These are phyloP conservation scores for Picus viridis DNA, from an alignment of 2,797 vertebrate species.

Conservation along the genomic window DNA sequence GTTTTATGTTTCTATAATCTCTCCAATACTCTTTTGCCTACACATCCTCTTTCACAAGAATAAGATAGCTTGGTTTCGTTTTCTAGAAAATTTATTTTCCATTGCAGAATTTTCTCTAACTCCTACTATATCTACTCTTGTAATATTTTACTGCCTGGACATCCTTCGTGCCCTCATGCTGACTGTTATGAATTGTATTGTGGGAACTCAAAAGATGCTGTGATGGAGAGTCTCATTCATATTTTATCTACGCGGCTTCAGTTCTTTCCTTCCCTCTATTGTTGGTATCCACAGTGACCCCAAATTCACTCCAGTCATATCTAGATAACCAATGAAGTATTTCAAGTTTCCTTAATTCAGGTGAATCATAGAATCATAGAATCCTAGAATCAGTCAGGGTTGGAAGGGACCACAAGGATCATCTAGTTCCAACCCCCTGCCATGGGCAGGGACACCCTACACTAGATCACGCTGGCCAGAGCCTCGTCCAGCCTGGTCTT, in stretches of 20 bases:
- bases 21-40: background rate
- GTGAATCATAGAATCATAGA: no score
- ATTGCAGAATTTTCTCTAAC: background rate
- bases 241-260: background rate
- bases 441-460: no score
- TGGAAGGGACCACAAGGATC: no score
- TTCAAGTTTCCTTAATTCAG: background rate
- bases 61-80: background rate
- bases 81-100: background rate
- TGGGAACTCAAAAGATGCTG: background rate
- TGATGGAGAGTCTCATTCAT: background rate
- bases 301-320: background rate
- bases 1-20: no score
- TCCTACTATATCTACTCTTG: background rate
- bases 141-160: background rate
- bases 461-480: no score
- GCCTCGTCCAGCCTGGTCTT: no score
- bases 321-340: background rate
- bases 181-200: background rate
- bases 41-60: background rate
- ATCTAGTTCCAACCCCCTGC: no score
- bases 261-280: background rate
- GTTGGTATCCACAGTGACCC: background rate
- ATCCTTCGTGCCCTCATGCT: background rate
- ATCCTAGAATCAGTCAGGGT: no score